Base-by-base conservation (phyloP, 2,113 vertebrate genomes). In the Cyprinodon tularosa region DNA sequence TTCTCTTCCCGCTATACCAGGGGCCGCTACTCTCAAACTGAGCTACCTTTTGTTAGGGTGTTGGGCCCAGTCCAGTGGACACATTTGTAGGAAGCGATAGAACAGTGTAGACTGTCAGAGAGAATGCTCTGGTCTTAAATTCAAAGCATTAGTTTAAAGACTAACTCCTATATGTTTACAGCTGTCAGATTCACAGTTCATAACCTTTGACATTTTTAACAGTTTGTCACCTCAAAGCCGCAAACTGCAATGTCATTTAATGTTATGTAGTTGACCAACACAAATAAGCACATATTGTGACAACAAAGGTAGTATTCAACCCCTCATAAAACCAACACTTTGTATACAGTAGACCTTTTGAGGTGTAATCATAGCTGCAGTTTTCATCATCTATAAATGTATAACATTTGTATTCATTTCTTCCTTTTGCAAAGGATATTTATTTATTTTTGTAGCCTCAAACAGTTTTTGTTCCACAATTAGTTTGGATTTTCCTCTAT, bases 1-100 rank as follows among this genome's bases (percentile, higher is more conserved):
- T 69, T 82, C 71, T 83, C 74, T 82, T 73, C 29, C 71, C 69
- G 61, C 74, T 57, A 59, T 38, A 64, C 37, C 20, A 62, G 20
- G 68, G 37, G 59, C 72, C 71, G 37, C 70, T 48, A 57, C 47
- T 42, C 63, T 62, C n/a, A 39, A 2, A 71, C 70, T 64, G 11
- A 71, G 71, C 62, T 22, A 38, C 60, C 59, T 73, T 75, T 81
- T 76, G 69, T 80, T 39, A 22, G 62, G 4, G 45, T 1, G 53
- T 64, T 29, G n/a, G 57, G 17, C n/a, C 60, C 45, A 20, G 37
- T 73, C 29, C 40, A 29, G 37, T 4, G 22, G 60, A 8, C 59
- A 57, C 66, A 68, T 73, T 80, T 40, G 44, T 48, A 37, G 45
- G 61, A 79, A 65, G 40, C 8, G n/a, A 47, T 12, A 11, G 63